Percentiles rank a stretch among this genome's conserved stretches.
These are phyloP conservation scores for Amorpha juglandis DNA, from an alignment of 2,888 invertebrate species.

Conservation along the genomic window DNA sequence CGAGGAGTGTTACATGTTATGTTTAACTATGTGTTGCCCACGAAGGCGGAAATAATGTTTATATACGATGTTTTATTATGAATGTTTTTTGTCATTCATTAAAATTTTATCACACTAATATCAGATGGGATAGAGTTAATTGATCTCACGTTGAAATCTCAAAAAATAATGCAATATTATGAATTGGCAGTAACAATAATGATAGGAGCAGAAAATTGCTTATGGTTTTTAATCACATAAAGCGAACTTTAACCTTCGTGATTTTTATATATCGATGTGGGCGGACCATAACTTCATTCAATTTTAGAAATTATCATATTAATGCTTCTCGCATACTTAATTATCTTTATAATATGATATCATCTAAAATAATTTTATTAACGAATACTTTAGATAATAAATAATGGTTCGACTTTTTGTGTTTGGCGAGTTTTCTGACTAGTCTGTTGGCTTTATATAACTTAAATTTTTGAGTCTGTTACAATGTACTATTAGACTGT, in stretches of 20 bases:
- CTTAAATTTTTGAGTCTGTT: background rate
- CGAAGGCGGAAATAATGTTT: too few species aligned
- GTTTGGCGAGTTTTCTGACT: background rate
- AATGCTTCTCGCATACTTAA: slow-evolving; percentile 11
- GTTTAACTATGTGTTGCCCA: too few species aligned
- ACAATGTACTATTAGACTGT: too few species aligned
- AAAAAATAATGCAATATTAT: too few species aligned
- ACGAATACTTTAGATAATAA: slow-evolving; percentile 7
- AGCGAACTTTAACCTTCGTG: slow-evolving; percentile 35
- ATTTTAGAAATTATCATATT: slow-evolving; percentile 48
- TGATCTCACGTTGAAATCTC: background rate
- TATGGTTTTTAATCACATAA: background rate
- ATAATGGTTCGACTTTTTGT: slow-evolving; percentile 11
- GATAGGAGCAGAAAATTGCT: background rate
- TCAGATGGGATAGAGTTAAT: too few species aligned
- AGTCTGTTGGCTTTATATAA: background rate
- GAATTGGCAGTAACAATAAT: too few species aligned
- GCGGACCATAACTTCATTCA: slow-evolving; percentile 44
- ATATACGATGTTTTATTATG: too few species aligned
- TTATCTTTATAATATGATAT: slow-evolving; percentile 3
- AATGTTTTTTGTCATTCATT: too few species aligned
- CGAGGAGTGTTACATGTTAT: too few species aligned
- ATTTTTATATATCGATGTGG: slow-evolving; percentile 38
- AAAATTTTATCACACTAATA: too few species aligned
- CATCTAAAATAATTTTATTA: slow-evolving; percentile 18